phyloP scores from a whole-genome alignment of 2,888 invertebrate genomes.

The Chalcosyrphus nemorum region DNA sequence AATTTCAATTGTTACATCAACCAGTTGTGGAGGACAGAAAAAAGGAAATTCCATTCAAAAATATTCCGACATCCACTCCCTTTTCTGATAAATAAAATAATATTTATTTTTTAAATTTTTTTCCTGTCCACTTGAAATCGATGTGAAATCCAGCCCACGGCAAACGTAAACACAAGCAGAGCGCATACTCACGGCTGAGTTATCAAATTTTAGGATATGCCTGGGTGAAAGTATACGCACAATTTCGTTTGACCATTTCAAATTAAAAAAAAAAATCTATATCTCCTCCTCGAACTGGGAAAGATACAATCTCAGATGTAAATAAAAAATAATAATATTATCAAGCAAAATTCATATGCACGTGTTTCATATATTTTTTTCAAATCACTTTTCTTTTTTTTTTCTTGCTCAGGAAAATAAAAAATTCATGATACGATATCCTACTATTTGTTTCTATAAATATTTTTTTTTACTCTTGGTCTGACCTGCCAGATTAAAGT shows the following conservation, averaged over 20 bases:
- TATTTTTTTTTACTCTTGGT: constrained; percentile 33
- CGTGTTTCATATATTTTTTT: constrained; percentile 1
- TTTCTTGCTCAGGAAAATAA: too few relatives aligned
- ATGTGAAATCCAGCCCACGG: neutral
- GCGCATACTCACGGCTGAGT: constrained; percentile 1
- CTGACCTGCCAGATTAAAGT: constrained; percentile 38
- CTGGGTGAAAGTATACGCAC: neutral
- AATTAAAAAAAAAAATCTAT: neutral
- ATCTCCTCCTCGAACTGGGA: neutral
- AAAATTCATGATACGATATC: constrained; percentile 16
- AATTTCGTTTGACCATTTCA: neutral
- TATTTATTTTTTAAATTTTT: neutral
- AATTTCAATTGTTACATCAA: neutral
- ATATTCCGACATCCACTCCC: neutral
- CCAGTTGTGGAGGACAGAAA: neutral
- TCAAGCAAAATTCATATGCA: constrained; percentile 1
- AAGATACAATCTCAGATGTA: neutral
- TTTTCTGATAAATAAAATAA: neutral
- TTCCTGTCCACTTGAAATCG: neutral
- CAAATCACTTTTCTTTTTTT: neutral
- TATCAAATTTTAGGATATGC: constrained; percentile 18
- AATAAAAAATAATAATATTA: neutral
- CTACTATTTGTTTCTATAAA: constrained; percentile 36
- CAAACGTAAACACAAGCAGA: constrained; percentile 6
- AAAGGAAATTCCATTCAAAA: neutral